Conservation (phyloP, 1,140 invertebrate genomes). For the Psix sp. region DNA sequence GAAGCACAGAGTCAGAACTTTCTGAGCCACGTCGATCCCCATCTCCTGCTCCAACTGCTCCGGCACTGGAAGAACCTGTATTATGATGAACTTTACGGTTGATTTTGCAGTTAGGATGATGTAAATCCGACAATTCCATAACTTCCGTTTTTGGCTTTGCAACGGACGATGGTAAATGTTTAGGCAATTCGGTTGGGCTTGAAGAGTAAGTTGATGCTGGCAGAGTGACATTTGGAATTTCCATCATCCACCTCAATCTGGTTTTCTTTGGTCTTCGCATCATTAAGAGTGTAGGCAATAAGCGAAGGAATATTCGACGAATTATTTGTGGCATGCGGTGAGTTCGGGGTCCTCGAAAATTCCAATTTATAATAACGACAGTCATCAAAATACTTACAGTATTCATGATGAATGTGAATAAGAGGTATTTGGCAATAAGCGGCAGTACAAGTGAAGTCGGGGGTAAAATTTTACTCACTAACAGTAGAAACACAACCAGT, state of each 20-base stretch:
- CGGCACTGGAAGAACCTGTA: slow-evolving; percentile 79
- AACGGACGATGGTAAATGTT: slow-evolving; percentile 80
- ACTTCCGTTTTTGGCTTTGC: slow-evolving; percentile 90
- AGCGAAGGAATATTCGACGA: slow-evolving; percentile 92
- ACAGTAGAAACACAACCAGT: slow-evolving; percentile 98
- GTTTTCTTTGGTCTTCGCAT: slow-evolving; percentile 96
- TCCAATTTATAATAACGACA: slow-evolving; percentile 99
- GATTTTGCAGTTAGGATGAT: slow-evolving; percentile 97
- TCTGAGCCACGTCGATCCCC: slow-evolving; percentile 88
- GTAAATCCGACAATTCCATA: slow-evolving; percentile 95
- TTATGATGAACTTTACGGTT: slow-evolving; percentile 85
- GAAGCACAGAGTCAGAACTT: slow-evolving; percentile 90
- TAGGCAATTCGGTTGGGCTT: slow-evolving; percentile 87
- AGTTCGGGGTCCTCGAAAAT: slow-evolving; percentile 95
- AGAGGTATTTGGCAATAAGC: slow-evolving; percentile 97
- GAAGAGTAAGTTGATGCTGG: slow-evolving; percentile 86
- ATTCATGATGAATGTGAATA: slow-evolving; percentile 99
- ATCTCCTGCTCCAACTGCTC: slow-evolving; percentile 77
- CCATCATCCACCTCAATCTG: slow-evolving; percentile 96
- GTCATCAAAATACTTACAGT: slow-evolving; percentile 99
- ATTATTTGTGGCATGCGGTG: slow-evolving; percentile 97
- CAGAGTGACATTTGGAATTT: slow-evolving; percentile 92
- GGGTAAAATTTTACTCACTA: slow-evolving; percentile 99
- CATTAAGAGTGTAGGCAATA: slow-evolving; percentile 89
- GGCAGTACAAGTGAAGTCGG: slow-evolving; percentile 97